Percentiles rank a stretch among this genome's conserved stretches.
Conservation (phyloP, 1,140 invertebrate species). For the Lineus longissimus region DNA sequence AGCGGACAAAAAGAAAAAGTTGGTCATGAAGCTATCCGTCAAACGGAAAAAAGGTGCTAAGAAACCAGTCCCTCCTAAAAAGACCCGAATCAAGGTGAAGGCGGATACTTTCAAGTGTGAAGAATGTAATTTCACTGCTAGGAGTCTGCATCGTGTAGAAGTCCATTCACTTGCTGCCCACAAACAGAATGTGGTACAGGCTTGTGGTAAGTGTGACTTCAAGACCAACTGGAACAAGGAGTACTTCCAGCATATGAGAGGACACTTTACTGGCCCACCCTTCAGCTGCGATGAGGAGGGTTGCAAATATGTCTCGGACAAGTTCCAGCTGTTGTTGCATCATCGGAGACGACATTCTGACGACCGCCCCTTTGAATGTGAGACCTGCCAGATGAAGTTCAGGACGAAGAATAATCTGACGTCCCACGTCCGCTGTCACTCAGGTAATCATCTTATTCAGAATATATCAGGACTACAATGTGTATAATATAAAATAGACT, state of each 20-base stretch:
- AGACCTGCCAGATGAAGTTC: constrained; percentile 53
- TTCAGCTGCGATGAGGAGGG: constrained; percentile 59
- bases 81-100: not conserved
- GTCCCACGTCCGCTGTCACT: constrained; percentile 55
- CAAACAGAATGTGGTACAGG: constrained; percentile 42
- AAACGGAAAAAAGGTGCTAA: constrained; percentile 8
- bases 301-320: constrained; percentile 59
- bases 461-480: too few relatives aligned
- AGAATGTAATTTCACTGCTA: constrained; percentile 29
- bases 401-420: constrained; percentile 56
- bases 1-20: constrained; percentile 9
- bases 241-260: constrained; percentile 65
- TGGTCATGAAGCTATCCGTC: constrained; percentile 3
- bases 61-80: constrained; percentile 4
- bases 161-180: constrained; percentile 15
- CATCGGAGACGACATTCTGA: constrained; percentile 60
- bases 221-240: constrained; percentile 63
- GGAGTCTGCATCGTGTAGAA: constrained; percentile 18
- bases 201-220: constrained; percentile 64
- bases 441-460: too few relatives aligned
- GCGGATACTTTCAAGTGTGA: constrained; percentile 17
- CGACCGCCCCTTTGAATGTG: constrained; percentile 57
- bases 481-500: too few relatives aligned
- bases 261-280: constrained; percentile 63
- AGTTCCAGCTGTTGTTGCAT: constrained; percentile 58